Evolutionary conservation across 1,140 invertebrate species (phyloP), one percentile per base, ranked within the genome.

Genomic region (Listronotus oregonensis): DNA sequence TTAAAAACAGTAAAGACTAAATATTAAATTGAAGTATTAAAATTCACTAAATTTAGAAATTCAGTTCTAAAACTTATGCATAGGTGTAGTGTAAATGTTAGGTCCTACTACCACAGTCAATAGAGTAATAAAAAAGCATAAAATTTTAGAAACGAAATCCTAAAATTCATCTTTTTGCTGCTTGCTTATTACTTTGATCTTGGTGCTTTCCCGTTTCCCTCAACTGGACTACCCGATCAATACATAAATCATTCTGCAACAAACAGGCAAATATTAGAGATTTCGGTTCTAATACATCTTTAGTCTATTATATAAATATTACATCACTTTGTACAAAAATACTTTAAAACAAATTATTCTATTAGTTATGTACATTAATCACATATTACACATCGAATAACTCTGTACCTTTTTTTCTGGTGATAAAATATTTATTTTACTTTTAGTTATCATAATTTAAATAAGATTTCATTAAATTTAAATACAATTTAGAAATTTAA

Each of bases 191-290:
- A 17, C 44, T 66, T 59, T 63, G 59, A 66, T 64, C 64, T 55
- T 57, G 54, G 34, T 12, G 51, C 50, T 34, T 50, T 64, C 44
- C 51, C 32, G 21, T 44, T 55, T 34, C 32, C 56, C 17, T 9
- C 18, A 64, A 34, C 34, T 69, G 39, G n/a, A 54, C 54, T 71
- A 78, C 49, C 75, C 77, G 62, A 79, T 78, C 71, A 79, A 77
- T 64, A 71, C 73, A 71, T 79, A 79, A 72, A 78, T 78, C 77
- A 79, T 78, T 75, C 77, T 79, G 77, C 62, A 79, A 79, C 73
- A 76, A 71, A 77, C 58, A 75, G 70, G 71, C 31, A 63, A 68
- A 72, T 55, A 73, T 73, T 73, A 75, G 71, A 77, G 75, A 71
- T 75, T 77, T 76, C 74, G 76, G 76, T 78, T 77, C 75, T 76